Conservation (phyloP, 1,140 invertebrate genomes). For the Ceratosolen fusciceps region DNA sequence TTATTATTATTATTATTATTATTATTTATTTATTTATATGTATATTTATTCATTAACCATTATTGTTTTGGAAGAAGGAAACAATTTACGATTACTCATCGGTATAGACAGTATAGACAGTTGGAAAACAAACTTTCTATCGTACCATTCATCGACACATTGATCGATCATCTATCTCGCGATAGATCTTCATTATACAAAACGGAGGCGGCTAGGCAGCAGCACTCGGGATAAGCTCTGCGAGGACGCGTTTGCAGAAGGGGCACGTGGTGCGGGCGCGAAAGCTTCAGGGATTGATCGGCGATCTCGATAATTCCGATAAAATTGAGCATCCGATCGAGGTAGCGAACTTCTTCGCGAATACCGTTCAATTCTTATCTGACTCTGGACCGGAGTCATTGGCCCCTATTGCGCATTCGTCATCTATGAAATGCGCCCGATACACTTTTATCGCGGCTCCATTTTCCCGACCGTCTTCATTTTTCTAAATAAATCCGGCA, state of each 20-base stretch:
- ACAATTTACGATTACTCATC: neutral
- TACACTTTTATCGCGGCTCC: slow-evolving; percentile 23
- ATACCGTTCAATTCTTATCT: slow-evolving; percentile 36
- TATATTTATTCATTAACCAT: no score
- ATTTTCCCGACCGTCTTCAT: slow-evolving; percentile 15
- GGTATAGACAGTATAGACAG: neutral
- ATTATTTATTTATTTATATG: no score
- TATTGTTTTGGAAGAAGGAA: no score
- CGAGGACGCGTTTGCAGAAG: no score
- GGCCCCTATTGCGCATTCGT: slow-evolving; percentile 19
- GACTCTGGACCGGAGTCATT: slow-evolving; percentile 32
- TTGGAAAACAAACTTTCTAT: neutral
- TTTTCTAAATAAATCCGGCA: neutral
- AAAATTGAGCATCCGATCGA: slow-evolving; percentile 27
- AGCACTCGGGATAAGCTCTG: no score
- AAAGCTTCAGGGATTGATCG: no score
- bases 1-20: neutral
- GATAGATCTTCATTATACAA: no score
- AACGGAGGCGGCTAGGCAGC: no score
- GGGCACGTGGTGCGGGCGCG: no score
- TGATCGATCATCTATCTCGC: no score
- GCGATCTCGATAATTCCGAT: neutral
- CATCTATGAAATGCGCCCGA: slow-evolving; percentile 29
- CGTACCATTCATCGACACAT: no score
- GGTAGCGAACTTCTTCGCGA: slow-evolving; percentile 38